Evolutionary conservation across 2,113 vertebrate species (phyloP).

Genomic region (Amazona guildingii): DNA sequence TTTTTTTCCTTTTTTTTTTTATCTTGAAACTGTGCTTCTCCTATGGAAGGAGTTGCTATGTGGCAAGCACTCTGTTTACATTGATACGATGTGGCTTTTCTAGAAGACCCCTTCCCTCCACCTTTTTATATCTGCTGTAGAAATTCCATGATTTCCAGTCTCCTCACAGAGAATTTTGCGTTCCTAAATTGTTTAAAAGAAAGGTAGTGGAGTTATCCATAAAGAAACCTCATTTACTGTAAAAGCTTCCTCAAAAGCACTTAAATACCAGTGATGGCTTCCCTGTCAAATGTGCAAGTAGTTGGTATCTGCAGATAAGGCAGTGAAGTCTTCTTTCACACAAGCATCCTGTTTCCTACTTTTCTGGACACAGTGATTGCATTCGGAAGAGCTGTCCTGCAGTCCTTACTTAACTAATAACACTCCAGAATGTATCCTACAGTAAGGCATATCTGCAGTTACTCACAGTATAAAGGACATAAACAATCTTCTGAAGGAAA

Average conservation of each 20-base stretch:
- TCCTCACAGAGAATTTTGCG: background rate
- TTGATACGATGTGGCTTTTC: background rate
- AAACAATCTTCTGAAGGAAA: background rate
- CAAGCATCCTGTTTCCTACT: background rate
- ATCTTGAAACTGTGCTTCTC: background rate
- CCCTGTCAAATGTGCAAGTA: background rate
- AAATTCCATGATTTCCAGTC: background rate
- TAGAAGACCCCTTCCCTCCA: background rate
- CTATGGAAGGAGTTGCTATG: background rate
- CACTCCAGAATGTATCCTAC: background rate
- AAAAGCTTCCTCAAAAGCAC: background rate
- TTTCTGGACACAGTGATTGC: background rate
- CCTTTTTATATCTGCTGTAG: background rate
- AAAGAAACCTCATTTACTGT: background rate
- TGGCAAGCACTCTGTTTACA: background rate
- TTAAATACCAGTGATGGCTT: background rate
- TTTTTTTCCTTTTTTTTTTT: fast-evolving
- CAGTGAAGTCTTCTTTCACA: background rate
- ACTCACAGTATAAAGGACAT: background rate
- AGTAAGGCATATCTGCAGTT: background rate
- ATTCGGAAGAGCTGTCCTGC: background rate
- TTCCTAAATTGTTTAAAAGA: background rate
- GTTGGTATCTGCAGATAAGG: background rate
- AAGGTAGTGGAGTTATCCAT: background rate
- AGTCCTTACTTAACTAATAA: background rate